Conservation (phyloP, 2,113 vertebrate genomes). For the Protobothrops flavoviridis region DNA sequence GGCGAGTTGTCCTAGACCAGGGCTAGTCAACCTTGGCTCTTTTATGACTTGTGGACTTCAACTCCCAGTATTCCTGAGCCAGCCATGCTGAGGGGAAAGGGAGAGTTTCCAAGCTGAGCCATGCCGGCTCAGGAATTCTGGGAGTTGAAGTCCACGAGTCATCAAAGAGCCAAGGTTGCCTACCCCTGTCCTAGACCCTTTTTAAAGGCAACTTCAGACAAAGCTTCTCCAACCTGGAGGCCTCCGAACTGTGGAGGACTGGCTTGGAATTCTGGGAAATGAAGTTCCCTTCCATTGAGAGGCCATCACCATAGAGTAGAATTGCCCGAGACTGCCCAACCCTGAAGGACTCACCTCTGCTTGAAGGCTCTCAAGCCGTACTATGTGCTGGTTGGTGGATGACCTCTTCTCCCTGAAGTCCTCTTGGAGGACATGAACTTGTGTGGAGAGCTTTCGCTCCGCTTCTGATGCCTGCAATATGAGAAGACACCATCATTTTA, state of each 20-base stretch:
- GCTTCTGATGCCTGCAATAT: slow-evolving; percentile 87
- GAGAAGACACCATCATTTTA: slow-evolving; percentile 33
- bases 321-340: neutral
- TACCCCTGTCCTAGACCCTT: neutral
- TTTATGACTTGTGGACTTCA: too few species aligned
- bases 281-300: neutral
- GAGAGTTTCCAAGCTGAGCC: too few species aligned
- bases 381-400: slow-evolving; percentile 92
- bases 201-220: neutral
- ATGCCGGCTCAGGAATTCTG: too few species aligned
- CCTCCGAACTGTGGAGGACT: neutral
- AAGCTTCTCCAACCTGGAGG: neutral
- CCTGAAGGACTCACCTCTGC: slow-evolving; percentile 81
- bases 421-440: slow-evolving; percentile 90
- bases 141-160: too few species aligned
- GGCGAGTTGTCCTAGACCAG: neutral
- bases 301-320: neutral
- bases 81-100: too few species aligned
- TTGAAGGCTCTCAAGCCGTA: slow-evolving; percentile 90
- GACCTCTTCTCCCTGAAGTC: slow-evolving; percentile 94
- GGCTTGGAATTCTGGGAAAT: neutral
- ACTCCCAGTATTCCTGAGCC: too few species aligned
- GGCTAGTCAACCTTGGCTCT: too few species aligned
- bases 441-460: slow-evolving; percentile 92
- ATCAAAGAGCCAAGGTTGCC: too few species aligned